phyloP scores from a whole-genome alignment of 2,113 vertebrate species.

The Coptodon rendalli region DNA sequence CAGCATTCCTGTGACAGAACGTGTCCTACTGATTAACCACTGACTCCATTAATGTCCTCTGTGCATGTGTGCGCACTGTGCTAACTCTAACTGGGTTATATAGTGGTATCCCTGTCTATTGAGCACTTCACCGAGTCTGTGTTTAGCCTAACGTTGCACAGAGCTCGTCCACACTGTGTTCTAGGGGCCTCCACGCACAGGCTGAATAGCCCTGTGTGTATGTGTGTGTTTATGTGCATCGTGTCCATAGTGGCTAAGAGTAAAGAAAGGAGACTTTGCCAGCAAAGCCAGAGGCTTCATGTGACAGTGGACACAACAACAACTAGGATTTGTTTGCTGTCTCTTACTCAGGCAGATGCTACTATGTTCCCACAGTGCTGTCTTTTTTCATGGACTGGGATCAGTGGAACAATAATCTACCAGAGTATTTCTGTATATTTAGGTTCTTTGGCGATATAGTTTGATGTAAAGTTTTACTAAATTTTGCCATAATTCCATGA shows the following conservation, averaged over 20 bases:
- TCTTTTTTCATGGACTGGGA: background rate
- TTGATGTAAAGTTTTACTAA: background rate
- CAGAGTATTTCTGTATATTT: background rate
- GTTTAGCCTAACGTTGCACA: conserved; percentile 39
- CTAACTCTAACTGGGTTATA: conserved; percentile 41
- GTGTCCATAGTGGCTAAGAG: conserved; percentile 5
- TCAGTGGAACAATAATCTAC: background rate
- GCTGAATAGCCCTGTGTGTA: conserved; percentile 47
- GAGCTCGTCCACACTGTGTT: conserved; percentile 51
- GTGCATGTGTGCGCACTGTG: background rate
- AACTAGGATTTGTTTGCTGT: background rate
- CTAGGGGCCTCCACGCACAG: conserved; percentile 60
- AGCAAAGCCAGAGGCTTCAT: conserved; percentile 69
- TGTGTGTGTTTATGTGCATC: background rate
- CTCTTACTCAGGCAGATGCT: background rate
- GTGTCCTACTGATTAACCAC: conserved; percentile 16
- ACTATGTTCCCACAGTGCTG: background rate
- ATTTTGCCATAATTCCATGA: background rate
- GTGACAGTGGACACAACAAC: conserved; percentile 10
- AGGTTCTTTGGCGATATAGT: background rate
- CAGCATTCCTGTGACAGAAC: conserved; percentile 56
- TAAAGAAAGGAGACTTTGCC: conserved; percentile 62
- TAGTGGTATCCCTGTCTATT: conserved; percentile 47
- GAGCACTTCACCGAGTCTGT: conserved; percentile 59
- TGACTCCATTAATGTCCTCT: conserved; percentile 32